Evolutionary conservation across 2,113 vertebrate genomes (phyloP), one percentile per base, ranked within the genome.

Genomic region (Hypomesus transpacificus): DNA sequence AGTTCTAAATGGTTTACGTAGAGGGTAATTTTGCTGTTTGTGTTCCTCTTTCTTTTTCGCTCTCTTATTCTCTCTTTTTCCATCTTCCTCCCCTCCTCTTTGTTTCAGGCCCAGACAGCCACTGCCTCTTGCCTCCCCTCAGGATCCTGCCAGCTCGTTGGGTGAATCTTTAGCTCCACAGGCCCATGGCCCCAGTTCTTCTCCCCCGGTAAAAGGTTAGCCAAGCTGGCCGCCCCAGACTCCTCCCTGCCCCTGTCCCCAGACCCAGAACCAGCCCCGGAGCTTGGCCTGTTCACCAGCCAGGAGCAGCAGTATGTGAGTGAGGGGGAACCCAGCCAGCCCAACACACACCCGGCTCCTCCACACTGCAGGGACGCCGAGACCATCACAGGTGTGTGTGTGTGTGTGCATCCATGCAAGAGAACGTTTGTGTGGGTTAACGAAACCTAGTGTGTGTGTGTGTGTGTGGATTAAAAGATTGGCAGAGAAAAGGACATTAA

Each of bases 221-320:
- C 82, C 90, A 92, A 90, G 88, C 91, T 92, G 91, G 91, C 89
- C 83, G 88, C 87, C 88, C 82, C 84, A 26, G 84, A 78, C 82
- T 62, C 83, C 66, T 70, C 85, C 57, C 78, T 74, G n/a, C 68
- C 71, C 76, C 82, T 78, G 31, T 79, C 63, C 80, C 85, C 84
- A 67, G 89, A 84, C 57, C 85, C 73, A 4, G 82, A 86, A 62
- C 78, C 81, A 0, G 82, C 85, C 64, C 79, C 81, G 0, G 83
- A 87, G 3, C 52, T 79, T 0, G 66, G 75, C 31, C 78, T 50
- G 68, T 34, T 8, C 57, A 75, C n/a, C 73, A 20, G 22, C 22
- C 51, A 75, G 3, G 90, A 92, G 75, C 90, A 91, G 75, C 89
- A 92, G 74, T 92, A 92, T 92, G 90, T 92, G 83, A 88, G 86